Base-by-base conservation (phyloP, 2,888 invertebrate species). In the Idaea dimidiata region DNA sequence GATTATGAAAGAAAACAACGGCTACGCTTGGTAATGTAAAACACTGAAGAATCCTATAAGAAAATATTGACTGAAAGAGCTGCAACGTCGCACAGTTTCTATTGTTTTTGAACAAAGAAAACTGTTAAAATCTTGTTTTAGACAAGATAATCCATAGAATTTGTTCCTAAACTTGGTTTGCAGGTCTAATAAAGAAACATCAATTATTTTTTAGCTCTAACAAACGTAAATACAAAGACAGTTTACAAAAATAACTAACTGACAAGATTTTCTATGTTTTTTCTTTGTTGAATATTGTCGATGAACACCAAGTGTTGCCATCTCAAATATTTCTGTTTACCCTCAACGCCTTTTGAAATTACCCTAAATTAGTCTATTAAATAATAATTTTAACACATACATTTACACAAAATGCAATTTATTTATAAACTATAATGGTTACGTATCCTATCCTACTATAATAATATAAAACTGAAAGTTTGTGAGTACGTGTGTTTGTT, bases 41-140 rank as follows among this genome's bases (percentile, higher is more conserved):
- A 64, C 54, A 56, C 53, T 61, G 62, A 60, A 69, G 67, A 67
- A 62, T 72, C 65, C 62, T 65, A 66, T 68, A 70, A 62, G 65
- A 76, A 82, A 82, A 81, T 71, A 74, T 73, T 66, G 62, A 66
- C 63, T 64, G 71, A 83, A 32, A 79, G 88, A 84, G 75, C 81
- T 91, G 91, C 91, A 91, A 91, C 91, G 89, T 86, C 89, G 89
- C 91, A 65, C 64, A 66, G 70, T 74, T 77, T 72, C 70, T 69
- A 62, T 61, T 75, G 78, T 75, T 76, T 67, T 68, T 67, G 71
- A 81, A 89, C 88, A 88, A 89, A 88, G 88, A 76, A 79, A 70
- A 66, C 63, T 43, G 57, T 61, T 58, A 54, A 57, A 62, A 60
- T 64, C 62, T 56, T 55, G 61, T 17, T 54, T 58, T 66, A 57